Conservation (phyloP, 30 jellyfish, hydroid and myxozoan genomes). For the Hydra vulgaris region DNA sequence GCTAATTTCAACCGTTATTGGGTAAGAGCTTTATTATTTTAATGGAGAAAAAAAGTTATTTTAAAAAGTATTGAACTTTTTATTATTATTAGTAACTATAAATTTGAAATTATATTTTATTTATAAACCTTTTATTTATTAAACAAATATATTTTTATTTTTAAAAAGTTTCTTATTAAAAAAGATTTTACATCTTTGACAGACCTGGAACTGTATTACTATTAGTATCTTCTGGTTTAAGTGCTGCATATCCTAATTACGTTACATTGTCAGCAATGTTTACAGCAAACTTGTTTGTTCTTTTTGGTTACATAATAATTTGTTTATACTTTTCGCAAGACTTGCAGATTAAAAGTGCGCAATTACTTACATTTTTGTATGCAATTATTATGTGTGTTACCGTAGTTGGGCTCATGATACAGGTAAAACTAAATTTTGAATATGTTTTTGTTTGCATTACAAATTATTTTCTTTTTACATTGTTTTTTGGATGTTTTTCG, state of each 20-base stretch:
- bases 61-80: no score
- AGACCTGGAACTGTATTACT: constrained; percentile 88
- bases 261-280: constrained; percentile 53
- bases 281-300: constrained; percentile 27
- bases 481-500: no score
- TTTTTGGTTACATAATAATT: constrained; percentile 26
- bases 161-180: no score
- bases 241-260: constrained; percentile 62
- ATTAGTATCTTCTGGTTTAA: constrained; percentile 65
- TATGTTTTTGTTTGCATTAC: no score
- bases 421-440: constrained; percentile 59
- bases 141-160: no score
- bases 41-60: background rate
- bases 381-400: constrained; percentile 80
- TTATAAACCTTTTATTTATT: no score
- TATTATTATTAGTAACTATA: no score
- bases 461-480: no score
- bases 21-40: constrained; percentile 46
- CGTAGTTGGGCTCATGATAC: constrained; percentile 83
- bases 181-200: no score
- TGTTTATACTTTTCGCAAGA: constrained; percentile 57
- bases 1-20: constrained; percentile 67
- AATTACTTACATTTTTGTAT: constrained; percentile 50
- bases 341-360: constrained; percentile 56
- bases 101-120: no score